Evolutionary conservation across 2,113 vertebrate species (phyloP), one percentile per base, ranked within the genome.

Genomic region (zebrafish (Danio rerio)): DNA sequence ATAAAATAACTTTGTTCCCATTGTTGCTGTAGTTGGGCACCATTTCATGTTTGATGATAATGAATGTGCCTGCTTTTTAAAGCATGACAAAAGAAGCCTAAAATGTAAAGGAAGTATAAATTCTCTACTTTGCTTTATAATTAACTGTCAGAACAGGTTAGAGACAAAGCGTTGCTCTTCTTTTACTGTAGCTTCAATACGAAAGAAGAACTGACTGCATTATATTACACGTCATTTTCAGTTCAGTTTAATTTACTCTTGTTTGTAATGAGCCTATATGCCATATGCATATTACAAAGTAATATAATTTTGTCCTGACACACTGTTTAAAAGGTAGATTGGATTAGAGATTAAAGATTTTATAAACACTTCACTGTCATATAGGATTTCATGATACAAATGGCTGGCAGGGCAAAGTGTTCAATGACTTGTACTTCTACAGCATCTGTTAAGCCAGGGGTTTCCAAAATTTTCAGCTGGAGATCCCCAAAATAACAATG

Each of bases 91-190:
- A 66, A 53, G 16, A 16, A 43, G 10, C 42, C 0, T 13, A 42
- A 65, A 68, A 79, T 43, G 31, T 79, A 79, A 18, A 79, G 76
- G 2, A 79, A 55, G 2, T 66, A 61, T 68, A 68, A 66, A 66
- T 18, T 18, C 61, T 42, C 20, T 9, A n/a, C 76, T 52, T 52
- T 13, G 49, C 47, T 11, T 18, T 78, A 78, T 79, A 79, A 79
- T 79, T 79, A 79, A 43, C 59, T 78, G 61, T 78, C 76, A 79
- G 11, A 79, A 55, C 13, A 66, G 15, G 20, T 66, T 53, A 42
- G 7, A 66, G 62, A 66, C 15, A 43, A 65, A 53, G 11, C 9
- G 0, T 18, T 43, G 6, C 31, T 13, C 62, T 78, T 52, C 18
- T 71, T 52, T 13, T 52, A 9, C 12, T 18, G 7, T 52, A 71